A percentile compares a stretch with the other conserved stretches of the same genome.
phyloP scores from a whole-genome alignment of 1,140 invertebrate genomes.

The Lepidostoma basale region DNA sequence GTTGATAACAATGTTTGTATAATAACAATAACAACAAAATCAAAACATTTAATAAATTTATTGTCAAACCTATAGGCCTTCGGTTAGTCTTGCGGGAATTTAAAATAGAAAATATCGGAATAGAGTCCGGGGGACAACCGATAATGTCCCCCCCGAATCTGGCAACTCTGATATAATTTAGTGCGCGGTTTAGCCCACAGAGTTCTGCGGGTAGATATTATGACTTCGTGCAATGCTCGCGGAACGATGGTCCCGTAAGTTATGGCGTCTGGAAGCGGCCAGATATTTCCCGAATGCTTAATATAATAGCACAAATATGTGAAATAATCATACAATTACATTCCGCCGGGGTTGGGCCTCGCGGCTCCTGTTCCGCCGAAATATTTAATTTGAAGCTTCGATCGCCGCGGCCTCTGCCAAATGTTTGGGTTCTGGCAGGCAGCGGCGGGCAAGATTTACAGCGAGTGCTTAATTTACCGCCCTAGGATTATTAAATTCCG shows the following conservation, averaged over 20 bases:
- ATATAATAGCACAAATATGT: slow-evolving; percentile 36
- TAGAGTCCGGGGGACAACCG: slow-evolving; percentile 1
- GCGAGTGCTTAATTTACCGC: slow-evolving; percentile 20
- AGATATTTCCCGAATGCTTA: slow-evolving; percentile 23
- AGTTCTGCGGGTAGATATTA: slow-evolving; percentile 9
- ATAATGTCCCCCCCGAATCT: slow-evolving; percentile 43
- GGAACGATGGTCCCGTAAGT: slow-evolving; percentile 25
- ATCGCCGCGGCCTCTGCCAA: slow-evolving; percentile 13
- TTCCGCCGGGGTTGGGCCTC: background rate
- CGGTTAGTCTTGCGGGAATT: background rate
- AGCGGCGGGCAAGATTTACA: slow-evolving; percentile 17
- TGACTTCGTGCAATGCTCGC: slow-evolving; percentile 25
- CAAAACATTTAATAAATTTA: too few species aligned
- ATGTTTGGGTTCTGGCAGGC: background rate
- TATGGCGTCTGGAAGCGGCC: slow-evolving; percentile 33
- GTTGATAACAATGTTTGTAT: too few species aligned
- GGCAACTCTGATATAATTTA: slow-evolving; percentile 44
- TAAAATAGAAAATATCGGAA: background rate
- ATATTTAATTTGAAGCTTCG: slow-evolving; percentile 32
- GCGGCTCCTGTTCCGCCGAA: background rate
- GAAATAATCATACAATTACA: slow-evolving; percentile 40
- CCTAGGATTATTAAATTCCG: slow-evolving; percentile 21
- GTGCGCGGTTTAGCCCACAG: slow-evolving; percentile 28
- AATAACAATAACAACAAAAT: too few species aligned
- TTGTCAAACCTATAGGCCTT: too few species aligned